Evolutionary conservation across 2,113 vertebrate species (phyloP).

Genomic region (Eclectus roratus): DNA sequence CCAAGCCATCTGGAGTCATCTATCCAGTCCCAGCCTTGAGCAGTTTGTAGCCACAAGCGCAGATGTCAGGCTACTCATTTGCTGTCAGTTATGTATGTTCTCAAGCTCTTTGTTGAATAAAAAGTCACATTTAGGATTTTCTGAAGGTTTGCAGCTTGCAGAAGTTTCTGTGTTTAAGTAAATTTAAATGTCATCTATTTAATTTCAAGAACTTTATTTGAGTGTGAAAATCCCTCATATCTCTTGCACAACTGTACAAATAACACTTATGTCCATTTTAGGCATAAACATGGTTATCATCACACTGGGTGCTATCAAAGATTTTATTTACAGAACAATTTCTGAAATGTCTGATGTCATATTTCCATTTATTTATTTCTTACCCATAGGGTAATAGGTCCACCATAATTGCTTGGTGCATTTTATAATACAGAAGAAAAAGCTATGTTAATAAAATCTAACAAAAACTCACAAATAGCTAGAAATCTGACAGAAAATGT

Average conservation of each 20-base stretch:
- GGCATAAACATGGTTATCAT: slow-evolving; percentile 84
- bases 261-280: slow-evolving; percentile 83
- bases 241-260: slow-evolving; percentile 82
- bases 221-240: slow-evolving; percentile 84
- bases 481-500: slow-evolving; percentile 88
- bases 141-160: not conserved
- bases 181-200: slow-evolving; percentile 33
- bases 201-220: slow-evolving; percentile 76
- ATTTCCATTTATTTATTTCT: slow-evolving; percentile 95
- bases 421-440: slow-evolving; percentile 94
- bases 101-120: not conserved
- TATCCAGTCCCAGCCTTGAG: not conserved
- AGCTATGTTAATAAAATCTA: slow-evolving; percentile 93
- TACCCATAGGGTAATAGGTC: slow-evolving; percentile 99
- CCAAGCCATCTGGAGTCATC: too few relatives aligned
- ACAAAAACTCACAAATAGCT: slow-evolving; percentile 87
- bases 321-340: slow-evolving; percentile 97
- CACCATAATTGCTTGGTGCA: slow-evolving; percentile 92
- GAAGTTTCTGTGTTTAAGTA: not conserved
- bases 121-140: not conserved
- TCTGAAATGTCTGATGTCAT: slow-evolving; percentile 89
- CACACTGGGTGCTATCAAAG: slow-evolving; percentile 85
- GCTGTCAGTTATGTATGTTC: not conserved
- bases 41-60: not conserved
- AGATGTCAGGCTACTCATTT: not conserved